These are phyloP conservation scores for Melanostoma mellinum DNA, from an alignment of 2,888 invertebrate genomes.

Conservation along the genomic window DNA sequence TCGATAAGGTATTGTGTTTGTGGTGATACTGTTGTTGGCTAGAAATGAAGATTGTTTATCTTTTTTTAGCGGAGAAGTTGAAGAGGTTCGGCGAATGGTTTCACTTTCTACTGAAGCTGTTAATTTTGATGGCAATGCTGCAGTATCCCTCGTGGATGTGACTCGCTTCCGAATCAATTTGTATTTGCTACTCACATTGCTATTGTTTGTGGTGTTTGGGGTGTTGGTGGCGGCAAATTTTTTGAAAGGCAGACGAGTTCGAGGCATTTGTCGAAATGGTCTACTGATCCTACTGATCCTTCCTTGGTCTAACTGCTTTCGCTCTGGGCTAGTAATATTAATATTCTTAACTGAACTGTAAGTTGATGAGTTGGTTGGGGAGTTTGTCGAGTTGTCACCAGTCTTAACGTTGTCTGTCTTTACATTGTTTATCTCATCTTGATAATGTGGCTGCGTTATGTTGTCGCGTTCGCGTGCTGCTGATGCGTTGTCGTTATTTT, in stretches of 20 bases:
- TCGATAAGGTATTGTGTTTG: conserved; percentile 50
- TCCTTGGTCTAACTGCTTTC: conserved; percentile 25
- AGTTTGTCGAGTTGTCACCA: conserved; percentile 68
- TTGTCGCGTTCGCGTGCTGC: conserved; percentile 15
- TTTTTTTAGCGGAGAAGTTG: conserved; percentile 29
- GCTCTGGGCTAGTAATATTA: conserved; percentile 29
- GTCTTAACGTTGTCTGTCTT: conserved; percentile 69
- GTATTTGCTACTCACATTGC: conserved; percentile 42
- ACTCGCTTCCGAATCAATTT: conserved; percentile 55
- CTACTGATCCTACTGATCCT: conserved; percentile 33
- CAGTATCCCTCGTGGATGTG: conserved; percentile 21
- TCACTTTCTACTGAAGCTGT: not conserved
- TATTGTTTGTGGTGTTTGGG: conserved; percentile 1
- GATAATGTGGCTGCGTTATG: conserved; percentile 35
- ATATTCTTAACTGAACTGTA: conserved; percentile 30
- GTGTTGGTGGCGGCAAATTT: conserved; percentile 37
- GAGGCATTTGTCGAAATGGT: conserved; percentile 38
- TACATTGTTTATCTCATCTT: conserved; percentile 36
- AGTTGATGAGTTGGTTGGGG: conserved; percentile 44
- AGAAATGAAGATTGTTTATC: conserved; percentile 49
- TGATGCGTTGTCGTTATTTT: conserved; percentile 63
- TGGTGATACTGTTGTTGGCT: conserved; percentile 44
- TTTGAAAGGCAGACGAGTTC: conserved; percentile 36
- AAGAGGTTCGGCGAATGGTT: conserved; percentile 25
- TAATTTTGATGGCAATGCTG: conserved; percentile 1